Percentiles rank a stretch among this genome's conserved stretches.
phyloP scores from a whole-genome alignment of 2,797 vertebrate genomes.

The Zalophus californianus region DNA sequence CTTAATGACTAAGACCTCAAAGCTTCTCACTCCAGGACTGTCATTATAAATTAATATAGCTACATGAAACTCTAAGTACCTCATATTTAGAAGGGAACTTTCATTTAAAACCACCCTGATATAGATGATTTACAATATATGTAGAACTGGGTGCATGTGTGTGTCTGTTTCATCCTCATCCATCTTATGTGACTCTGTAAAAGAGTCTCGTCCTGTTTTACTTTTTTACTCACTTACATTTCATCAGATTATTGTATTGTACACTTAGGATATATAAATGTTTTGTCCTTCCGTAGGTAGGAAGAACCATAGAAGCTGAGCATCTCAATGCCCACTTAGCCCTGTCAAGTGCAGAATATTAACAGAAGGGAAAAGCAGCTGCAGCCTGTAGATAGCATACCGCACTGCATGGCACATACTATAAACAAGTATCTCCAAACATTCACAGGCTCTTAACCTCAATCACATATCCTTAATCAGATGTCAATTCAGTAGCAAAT shows the following conservation, averaged over 20 bases:
- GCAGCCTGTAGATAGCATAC: slow-evolving; percentile 32
- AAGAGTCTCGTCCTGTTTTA: background rate
- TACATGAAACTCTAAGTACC: background rate
- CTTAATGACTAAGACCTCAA: background rate
- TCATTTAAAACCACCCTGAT: slow-evolving; percentile 17
- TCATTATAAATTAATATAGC: background rate
- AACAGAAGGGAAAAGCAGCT: slow-evolving; percentile 56
- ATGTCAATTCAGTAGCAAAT: slow-evolving; percentile 73
- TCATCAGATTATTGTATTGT: background rate
- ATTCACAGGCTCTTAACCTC: slow-evolving; percentile 68
- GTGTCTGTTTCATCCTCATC: background rate
- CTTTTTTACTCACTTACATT: slow-evolving; percentile 20
- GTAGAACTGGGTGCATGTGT: background rate
- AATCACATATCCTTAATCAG: slow-evolving; percentile 74
- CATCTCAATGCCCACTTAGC: slow-evolving; percentile 26
- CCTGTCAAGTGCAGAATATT: slow-evolving; percentile 17
- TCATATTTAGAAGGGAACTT: background rate
- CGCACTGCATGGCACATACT: background rate
- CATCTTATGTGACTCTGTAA: background rate
- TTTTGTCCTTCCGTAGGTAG: background rate
- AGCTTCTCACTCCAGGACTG: slow-evolving; percentile 6
- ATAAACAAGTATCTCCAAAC: slow-evolving; percentile 64
- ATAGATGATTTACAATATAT: slow-evolving; percentile 33
- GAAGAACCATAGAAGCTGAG: slow-evolving; percentile 47
- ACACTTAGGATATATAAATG: background rate